Percentiles rank a stretch among this genome's conserved stretches.
Evolutionary conservation across 2,888 invertebrate species (phyloP).

Genomic region (Dyspetes luteomarginatus): DNA sequence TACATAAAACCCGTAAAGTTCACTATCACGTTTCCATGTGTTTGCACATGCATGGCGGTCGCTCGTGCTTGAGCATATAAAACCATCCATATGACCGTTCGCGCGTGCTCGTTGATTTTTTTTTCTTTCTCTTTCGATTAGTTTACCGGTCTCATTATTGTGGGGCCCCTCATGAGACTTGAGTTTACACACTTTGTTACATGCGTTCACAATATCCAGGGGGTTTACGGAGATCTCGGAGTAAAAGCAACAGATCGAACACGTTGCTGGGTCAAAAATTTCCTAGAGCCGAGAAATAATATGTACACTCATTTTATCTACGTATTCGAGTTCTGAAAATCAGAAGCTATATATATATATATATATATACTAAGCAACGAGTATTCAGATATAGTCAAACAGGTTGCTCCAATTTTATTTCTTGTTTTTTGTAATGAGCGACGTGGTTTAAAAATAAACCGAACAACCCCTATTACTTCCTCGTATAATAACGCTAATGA

Average conservation of each 20-base stretch:
- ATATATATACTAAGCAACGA: not conserved
- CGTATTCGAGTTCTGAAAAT: conserved; percentile 45
- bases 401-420: conserved; percentile 10
- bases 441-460: not conserved
- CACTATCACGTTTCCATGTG: conserved; percentile 12
- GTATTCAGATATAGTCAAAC: conserved; percentile 1
- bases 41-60: not conserved
- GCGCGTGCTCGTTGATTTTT: conserved; percentile 58
- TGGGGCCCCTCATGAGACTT: conserved; percentile 60
- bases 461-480: not conserved
- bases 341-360: conserved; percentile 21
- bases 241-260: conserved; percentile 30
- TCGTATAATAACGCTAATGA: not conserved
- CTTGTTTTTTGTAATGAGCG: not conserved
- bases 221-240: conserved; percentile 11
- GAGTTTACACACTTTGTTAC: conserved; percentile 69
- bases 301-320: conserved; percentile 62
- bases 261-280: conserved; percentile 26
- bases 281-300: conserved; percentile 51
- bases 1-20: conserved; percentile 36
- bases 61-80: conserved; percentile 40
- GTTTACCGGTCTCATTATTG: conserved; percentile 77
- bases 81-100: conserved; percentile 42
- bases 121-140: conserved; percentile 12
- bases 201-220: conserved; percentile 25